Base-by-base conservation (phyloP, 2,888 invertebrate genomes). In the Cactoblastis cactorum region DNA sequence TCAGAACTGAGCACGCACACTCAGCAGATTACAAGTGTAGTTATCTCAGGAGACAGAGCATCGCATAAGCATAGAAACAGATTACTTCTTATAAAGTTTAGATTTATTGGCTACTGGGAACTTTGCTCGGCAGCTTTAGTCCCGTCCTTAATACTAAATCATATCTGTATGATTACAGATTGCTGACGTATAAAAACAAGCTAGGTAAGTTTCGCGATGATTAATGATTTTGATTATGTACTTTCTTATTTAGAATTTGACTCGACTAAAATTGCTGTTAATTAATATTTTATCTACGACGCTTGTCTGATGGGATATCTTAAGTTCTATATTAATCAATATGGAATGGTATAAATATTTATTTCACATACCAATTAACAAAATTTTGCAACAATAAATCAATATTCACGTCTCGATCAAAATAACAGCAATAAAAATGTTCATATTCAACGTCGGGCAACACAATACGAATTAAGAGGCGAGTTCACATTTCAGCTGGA, bases 31-130 rank as follows among this genome's bases (percentile, higher is more conserved):
- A 78, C 74, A 72, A 77, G 69, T 71, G 67, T 66, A 77, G 76
- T 73, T 80, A 79, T 83, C 80, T 81, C 67, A 66, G 62, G 74
- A 72, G 76, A 79, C 75, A 76, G 71, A 74, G 80, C 72, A 81
- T 81, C 77, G 69, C 74, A 80, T 79, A 79, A 72, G 81, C 76
- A 81, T 76, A 75, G 77, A 74, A 74, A 78, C 77, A 78, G 71
- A 83, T 84, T 83, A 85, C 83, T 83, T 80, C 80, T 79, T 80
- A 69, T 75, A 74, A 84, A 85, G 78, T 84, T 84, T 77, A 80
- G 84, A 86, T 88, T 88, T 87, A 88, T 87, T 80, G 81, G 73
- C 70, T 71, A 77, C 78, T 78, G 77, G 76, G 79, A 79, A 80
- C 75, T 79, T 79, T 59, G 68, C 71, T 81, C 76, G 71, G 73